Evolutionary conservation across 2,797 vertebrate genomes (phyloP), one percentile per base, ranked within the genome.

Genomic region (Hydrolagus colliei): DNA sequence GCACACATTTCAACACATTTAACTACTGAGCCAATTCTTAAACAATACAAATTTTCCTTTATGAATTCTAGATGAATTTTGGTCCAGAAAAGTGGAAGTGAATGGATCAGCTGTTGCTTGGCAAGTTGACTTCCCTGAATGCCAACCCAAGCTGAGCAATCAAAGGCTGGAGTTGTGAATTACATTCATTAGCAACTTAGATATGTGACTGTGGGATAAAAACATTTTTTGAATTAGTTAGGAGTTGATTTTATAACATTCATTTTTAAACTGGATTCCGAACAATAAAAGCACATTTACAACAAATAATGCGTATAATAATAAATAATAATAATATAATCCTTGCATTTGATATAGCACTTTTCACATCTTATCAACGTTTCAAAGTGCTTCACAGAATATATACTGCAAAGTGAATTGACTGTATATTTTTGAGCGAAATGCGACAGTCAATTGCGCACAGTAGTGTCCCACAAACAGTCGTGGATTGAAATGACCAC

Each of bases 201-300:
- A 32, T 10, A 9, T 68, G 41, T 20, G 10, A 52, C 7, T 52
- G 18, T 68, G 67, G 63, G 27, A 27, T 27, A 27, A 27, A 84
- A 63, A 10, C 10, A 35, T 68, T 52, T 52, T 52, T 1, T 71
- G 79, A 68, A 41, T 52, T 9, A 68, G 20, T 41, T 71, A 68
- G 27, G 71, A n/a, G 10, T 67, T 20, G 68, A 63, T 32, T 27
- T 27, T 27, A 27, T 27, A 27, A 27, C 32, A 84, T 71, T 84
- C 6, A 82, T 82, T 32, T 82, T 82, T 71, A 84, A 84, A 84
- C 41, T 35, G 4, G 41, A 71, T 84, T 67, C 27, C 65, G 18
- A 67, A 84, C 14, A 52, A 20, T 5, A 27, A 27, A 27, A 16
- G 3, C 79, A 71, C 32, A 84, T 1, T 20, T 68, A 4, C 16